These are phyloP conservation scores for Phalloptychus januarius DNA, from an alignment of 2,797 vertebrate genomes.

Conservation along the genomic window DNA sequence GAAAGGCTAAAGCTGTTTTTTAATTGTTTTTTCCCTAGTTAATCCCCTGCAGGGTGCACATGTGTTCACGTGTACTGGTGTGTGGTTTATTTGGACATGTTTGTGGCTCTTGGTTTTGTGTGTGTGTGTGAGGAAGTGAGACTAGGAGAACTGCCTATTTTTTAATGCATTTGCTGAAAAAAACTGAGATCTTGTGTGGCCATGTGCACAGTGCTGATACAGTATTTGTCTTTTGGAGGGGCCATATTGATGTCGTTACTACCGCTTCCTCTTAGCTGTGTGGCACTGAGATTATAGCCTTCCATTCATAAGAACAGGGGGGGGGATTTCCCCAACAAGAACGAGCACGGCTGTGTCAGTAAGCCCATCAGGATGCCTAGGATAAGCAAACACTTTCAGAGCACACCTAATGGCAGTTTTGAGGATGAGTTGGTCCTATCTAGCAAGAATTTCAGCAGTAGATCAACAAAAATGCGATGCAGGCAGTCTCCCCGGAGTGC, in stretches of 20 bases:
- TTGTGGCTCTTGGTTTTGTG: constrained; percentile 10
- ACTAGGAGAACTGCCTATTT: constrained; percentile 1
- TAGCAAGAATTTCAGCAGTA: constrained; percentile 31
- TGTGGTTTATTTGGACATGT: constrained; percentile 31
- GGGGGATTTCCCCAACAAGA: constrained; percentile 69
- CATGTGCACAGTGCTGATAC: constrained; percentile 55
- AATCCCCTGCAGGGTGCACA: constrained; percentile 53
- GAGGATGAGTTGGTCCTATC: constrained; percentile 34
- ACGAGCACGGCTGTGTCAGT: constrained; percentile 51
- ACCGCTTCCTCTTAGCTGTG: constrained; percentile 55
- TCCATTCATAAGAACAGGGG: constrained; percentile 69
- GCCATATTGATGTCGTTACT: constrained; percentile 46
- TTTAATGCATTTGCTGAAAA: constrained; percentile 53
- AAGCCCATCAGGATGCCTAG: constrained; percentile 60
- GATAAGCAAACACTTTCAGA: constrained; percentile 17
- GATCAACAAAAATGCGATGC: constrained; percentile 15
- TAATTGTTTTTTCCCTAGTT: constrained; percentile 64
- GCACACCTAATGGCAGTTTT: constrained; percentile 27
- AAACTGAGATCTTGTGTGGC: constrained; percentile 52
- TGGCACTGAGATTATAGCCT: constrained; percentile 64
- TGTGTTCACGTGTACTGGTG: constrained; percentile 41
- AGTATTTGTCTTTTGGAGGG: constrained; percentile 57
- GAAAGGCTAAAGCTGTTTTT: constrained; percentile 63
- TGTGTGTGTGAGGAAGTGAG: not conserved
- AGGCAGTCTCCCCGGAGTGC: constrained; percentile 22